A percentile compares a stretch with the other conserved stretches of the same genome.
phyloP scores from a whole-genome alignment of 2,888 invertebrate genomes.

The Chironomus riparius region DNA sequence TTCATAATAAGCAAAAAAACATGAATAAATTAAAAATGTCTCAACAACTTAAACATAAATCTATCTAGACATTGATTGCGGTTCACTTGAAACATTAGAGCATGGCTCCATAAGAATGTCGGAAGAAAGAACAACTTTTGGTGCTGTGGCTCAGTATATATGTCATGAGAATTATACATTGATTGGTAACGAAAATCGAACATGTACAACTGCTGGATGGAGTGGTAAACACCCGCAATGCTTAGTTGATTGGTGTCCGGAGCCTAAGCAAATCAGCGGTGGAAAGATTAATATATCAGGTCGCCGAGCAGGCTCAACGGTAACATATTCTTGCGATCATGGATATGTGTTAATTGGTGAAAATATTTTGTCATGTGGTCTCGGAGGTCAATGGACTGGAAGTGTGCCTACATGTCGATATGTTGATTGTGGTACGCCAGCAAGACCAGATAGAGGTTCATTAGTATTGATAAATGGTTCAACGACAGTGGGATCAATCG shows the following conservation, averaged over 20 bases:
- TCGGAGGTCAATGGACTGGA: constrained; percentile 78
- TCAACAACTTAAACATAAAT: constrained; percentile 20
- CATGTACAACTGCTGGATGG: constrained; percentile 73
- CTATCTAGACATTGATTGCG: constrained; percentile 72
- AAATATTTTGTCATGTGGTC: constrained; percentile 69
- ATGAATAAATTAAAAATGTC: no score
- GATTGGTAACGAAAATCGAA: constrained; percentile 60
- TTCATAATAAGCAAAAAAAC: no score
- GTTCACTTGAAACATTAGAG: constrained; percentile 54
- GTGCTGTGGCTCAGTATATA: constrained; percentile 63
- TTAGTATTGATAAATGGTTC: constrained; percentile 65
- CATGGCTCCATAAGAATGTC: constrained; percentile 61
- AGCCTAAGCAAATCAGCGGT: constrained; percentile 68
- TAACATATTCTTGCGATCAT: constrained; percentile 69
- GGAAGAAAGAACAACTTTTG: constrained; percentile 67
- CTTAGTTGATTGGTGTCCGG: constrained; percentile 80
- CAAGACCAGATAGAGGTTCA: constrained; percentile 66
- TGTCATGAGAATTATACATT: constrained; percentile 81
- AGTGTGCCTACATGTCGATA: constrained; percentile 75
- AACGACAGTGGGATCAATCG: constrained; percentile 70
- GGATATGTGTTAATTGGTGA: constrained; percentile 79
- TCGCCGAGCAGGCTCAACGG: constrained; percentile 68
- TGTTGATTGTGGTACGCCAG: constrained; percentile 77
- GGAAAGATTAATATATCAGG: constrained; percentile 63
- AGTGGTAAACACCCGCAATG: constrained; percentile 70